Percentiles rank a stretch among this genome's conserved stretches.
phyloP scores from a whole-genome alignment of 2,888 invertebrate genomes.

The Eupithecia inturbata region DNA sequence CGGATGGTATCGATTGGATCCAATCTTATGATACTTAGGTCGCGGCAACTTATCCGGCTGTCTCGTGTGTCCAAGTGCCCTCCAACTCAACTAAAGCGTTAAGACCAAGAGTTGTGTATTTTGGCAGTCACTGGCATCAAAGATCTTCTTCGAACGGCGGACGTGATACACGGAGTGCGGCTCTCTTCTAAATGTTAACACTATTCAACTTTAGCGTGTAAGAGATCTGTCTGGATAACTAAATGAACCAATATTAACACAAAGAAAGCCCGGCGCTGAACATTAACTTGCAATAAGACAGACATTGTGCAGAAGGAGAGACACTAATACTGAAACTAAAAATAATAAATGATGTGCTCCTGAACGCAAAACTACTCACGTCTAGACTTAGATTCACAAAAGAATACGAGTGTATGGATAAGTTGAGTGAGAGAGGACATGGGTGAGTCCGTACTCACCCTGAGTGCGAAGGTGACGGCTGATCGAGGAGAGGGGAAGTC shows the following conservation, averaged over 20 bases:
- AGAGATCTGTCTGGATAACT: too few relatives aligned
- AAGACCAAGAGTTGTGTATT: background rate
- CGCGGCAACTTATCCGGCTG: too few relatives aligned
- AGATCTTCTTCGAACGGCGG: background rate
- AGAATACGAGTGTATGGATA: background rate
- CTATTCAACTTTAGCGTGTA: too few relatives aligned
- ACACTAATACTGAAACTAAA: slow-evolving; percentile 24
- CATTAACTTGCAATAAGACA: background rate
- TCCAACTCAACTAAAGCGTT: too few relatives aligned
- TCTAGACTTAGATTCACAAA: background rate
- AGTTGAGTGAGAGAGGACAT: too few relatives aligned
- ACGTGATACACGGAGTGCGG: background rate
- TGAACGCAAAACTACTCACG: slow-evolving; percentile 21
- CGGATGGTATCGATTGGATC: too few relatives aligned
- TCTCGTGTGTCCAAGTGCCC: too few relatives aligned
- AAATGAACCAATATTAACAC: slow-evolving; percentile 8
- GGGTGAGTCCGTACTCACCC: too few relatives aligned
- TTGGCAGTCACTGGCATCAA: background rate
- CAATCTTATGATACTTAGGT: background rate
- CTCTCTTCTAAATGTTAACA: too few relatives aligned
- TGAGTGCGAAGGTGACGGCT: too few relatives aligned
- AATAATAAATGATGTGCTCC: slow-evolving; percentile 47
- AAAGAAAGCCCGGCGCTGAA: background rate
- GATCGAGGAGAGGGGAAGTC: too few relatives aligned
- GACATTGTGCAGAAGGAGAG: background rate